Evolutionary conservation across 1,140 invertebrate genomes (phyloP), one percentile per base, ranked within the genome.

Genomic region (Drosophila kurseongensis): DNA sequence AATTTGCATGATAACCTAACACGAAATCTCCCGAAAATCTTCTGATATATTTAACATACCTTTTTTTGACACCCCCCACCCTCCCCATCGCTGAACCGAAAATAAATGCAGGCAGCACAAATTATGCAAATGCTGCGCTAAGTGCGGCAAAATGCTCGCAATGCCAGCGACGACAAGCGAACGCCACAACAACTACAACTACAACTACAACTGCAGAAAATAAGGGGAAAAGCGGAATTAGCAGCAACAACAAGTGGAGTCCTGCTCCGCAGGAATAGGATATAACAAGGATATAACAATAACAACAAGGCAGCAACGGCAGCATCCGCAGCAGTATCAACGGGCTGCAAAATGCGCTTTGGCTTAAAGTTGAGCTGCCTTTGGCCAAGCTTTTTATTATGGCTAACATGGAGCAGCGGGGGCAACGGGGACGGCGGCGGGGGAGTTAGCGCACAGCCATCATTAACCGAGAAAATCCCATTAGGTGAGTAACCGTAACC

Each of bases 401-500:
- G 90, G 90, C 75, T 91, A 59, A 88, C 74, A 61, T 86, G 80
- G 71, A 68, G 62, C 59, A 69, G 67, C 27, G 55, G 41, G 6
- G 58, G 57, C 32, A 62, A 47, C 13, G 65, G 61, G 52, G 57
- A 32, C 35, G 66, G 52, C 8, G 23, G 35, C 5, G 50, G 60
- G 23, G 73, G 62, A 62, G 79, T 68, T 59, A 69, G 69, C 52
- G 90, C 82, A 50, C 90, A 91, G 75, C 90, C 84, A 78, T 91
- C 90, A 84, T 91, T 91, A 90, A 91, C 91, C 69, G 91, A 91
- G 84, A 91, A 91, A 91, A 91, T 91, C 76, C 91, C 91, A 72
- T 90, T 91, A 91, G 91, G 91, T 91, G 76, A 91, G 90, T 91
- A 73, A 77, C 56, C 58, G 74, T 77, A 78, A 72, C 68, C 66